A percentile compares a stretch with the other conserved stretches of the same genome.
phyloP scores from a whole-genome alignment of 2,888 invertebrate genomes.

The Hirtodrosophila cameraria region DNA sequence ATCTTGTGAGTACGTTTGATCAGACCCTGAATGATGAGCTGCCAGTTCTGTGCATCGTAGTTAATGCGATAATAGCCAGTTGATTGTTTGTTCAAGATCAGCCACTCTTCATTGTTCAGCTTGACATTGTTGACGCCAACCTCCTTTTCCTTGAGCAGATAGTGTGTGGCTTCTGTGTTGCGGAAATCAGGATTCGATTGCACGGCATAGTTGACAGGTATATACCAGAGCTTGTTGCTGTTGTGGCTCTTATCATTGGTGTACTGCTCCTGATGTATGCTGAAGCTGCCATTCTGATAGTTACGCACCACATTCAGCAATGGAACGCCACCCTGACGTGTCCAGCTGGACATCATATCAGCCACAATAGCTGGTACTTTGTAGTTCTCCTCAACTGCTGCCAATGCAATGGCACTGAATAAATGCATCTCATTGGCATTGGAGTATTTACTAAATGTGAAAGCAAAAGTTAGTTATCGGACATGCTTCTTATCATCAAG shows the following conservation, averaged over 20 bases:
- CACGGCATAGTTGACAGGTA: constrained; percentile 81
- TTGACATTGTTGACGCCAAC: constrained; percentile 23
- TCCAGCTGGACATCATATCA: constrained; percentile 87
- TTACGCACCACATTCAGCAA: constrained; percentile 85
- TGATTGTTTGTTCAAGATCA: constrained; percentile 82
- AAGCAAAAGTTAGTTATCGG: no score
- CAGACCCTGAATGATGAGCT: constrained; percentile 87
- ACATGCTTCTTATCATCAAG: no score
- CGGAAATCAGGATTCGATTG: constrained; percentile 77
- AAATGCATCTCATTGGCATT: constrained; percentile 75
- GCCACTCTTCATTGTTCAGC: constrained; percentile 69
- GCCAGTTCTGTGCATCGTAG: constrained; percentile 89
- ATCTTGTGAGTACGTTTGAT: constrained; percentile 87
- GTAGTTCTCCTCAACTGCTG: constrained; percentile 68
- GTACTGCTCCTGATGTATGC: constrained; percentile 85
- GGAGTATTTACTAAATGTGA: constrained; percentile 69
- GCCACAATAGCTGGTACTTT: constrained; percentile 85
- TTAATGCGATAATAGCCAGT: constrained; percentile 87
- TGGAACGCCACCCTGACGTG: constrained; percentile 86
- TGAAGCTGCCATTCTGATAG: constrained; percentile 84
- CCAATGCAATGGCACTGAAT: constrained; percentile 70
- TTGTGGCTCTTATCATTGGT: constrained; percentile 55
- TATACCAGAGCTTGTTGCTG: constrained; percentile 68
- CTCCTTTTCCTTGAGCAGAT: constrained; percentile 48
- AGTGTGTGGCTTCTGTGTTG: constrained; percentile 74